These are phyloP conservation scores for Mergus octosetaceus DNA, from an alignment of 2,797 vertebrate species.

Conservation along the genomic window DNA sequence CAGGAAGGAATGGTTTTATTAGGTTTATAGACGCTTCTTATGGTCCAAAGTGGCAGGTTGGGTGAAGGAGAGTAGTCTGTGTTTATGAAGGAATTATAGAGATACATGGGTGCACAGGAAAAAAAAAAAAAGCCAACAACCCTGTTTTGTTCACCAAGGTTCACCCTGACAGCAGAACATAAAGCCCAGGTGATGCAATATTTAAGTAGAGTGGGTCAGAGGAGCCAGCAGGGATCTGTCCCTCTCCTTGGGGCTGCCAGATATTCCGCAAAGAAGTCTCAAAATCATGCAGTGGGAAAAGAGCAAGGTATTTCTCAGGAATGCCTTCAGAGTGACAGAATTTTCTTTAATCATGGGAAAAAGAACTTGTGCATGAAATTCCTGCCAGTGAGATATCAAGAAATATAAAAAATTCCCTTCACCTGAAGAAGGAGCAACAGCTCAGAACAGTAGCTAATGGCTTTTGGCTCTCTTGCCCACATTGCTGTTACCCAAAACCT, in stretches of 20 bases:
- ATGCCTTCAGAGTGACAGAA: not conserved
- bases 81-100: not conserved
- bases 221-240: not conserved
- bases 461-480: not conserved
- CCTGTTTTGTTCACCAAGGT: not conserved
- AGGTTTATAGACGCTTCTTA: not conserved
- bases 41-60: not conserved
- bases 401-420: not conserved
- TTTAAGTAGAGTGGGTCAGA: not conserved
- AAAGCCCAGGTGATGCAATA: not conserved
- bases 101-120: not conserved
- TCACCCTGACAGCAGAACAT: not conserved
- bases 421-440: not conserved
- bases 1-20: not conserved
- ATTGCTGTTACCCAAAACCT: not conserved
- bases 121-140: not conserved
- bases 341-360: not conserved
- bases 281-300: not conserved
- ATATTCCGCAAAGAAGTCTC: not conserved
- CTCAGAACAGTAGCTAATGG: not conserved
- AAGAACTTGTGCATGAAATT: not conserved
- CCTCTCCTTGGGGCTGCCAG: rapidly evolving
- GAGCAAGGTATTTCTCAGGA: not conserved
- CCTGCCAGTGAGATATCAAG: not conserved
- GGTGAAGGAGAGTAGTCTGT: not conserved